phyloP scores from a whole-genome alignment of 2,113 vertebrate genomes.

The Neodontobutis hainanensis region DNA sequence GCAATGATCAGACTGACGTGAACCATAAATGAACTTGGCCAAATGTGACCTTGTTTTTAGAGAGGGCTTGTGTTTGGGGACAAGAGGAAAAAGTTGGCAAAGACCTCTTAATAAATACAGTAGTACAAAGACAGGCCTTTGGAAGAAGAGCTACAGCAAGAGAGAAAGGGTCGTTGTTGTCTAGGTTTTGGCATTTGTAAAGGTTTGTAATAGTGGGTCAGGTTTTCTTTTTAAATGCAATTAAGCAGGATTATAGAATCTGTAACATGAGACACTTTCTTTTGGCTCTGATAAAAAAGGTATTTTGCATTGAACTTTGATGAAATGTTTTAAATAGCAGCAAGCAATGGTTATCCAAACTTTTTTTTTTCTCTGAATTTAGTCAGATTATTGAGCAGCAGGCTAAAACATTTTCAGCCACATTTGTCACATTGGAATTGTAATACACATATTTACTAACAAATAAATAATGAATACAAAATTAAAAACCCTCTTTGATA shows the following conservation, averaged over 20 bases:
- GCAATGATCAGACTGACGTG: neutral
- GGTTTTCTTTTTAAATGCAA: too few relatives aligned
- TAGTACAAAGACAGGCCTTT: neutral
- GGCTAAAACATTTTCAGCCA: too few relatives aligned
- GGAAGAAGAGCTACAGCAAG: neutral
- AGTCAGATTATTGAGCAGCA: neutral
- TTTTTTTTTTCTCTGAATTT: neutral
- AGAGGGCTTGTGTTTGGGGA: neutral
- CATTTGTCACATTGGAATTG: too few relatives aligned
- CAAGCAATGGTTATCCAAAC: neutral
- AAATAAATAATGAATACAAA: too few relatives aligned
- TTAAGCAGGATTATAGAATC: too few relatives aligned
- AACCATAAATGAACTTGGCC: conserved; percentile 10
- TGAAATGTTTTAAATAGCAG: neutral
- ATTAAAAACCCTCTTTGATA: too few relatives aligned
- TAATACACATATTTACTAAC: too few relatives aligned
- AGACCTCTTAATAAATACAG: neutral
- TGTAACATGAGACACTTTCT: too few relatives aligned
- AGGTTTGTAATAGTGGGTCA: neutral
- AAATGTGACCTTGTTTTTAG: neutral
- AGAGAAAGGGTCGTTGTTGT: neutral
- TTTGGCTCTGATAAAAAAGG: too few relatives aligned
- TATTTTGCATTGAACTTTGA: neutral
- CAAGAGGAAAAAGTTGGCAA: neutral
- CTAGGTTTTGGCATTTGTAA: neutral